Conservation (phyloP, 2,888 invertebrate species). For the Automeris io region DNA sequence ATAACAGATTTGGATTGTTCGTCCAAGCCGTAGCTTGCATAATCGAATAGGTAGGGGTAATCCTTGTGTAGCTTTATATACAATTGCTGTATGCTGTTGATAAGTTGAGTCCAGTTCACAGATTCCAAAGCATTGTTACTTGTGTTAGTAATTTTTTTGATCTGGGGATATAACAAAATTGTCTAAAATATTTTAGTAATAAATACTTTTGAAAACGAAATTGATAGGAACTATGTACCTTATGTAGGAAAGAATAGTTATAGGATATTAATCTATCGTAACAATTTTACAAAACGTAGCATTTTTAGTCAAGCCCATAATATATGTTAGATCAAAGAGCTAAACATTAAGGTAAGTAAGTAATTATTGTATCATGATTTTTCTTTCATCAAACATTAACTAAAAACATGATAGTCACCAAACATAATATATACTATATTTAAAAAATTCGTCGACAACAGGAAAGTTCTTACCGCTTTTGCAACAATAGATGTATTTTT, state of each 20-base stretch:
- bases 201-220: too few species aligned
- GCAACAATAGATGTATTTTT: conserved; percentile 41
- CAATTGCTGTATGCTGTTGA: conserved; percentile 43
- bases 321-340: too few species aligned
- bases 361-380: too few species aligned
- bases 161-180: conserved; percentile 21
- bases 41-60: conserved; percentile 58
- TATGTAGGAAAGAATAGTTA: too few species aligned
- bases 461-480: conserved; percentile 48
- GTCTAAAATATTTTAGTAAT: not conserved
- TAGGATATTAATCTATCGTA: too few species aligned
- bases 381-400: too few species aligned
- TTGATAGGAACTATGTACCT: too few species aligned
- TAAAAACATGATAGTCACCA: too few species aligned
- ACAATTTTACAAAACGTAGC: too few species aligned
- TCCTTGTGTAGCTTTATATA: conserved; percentile 45
- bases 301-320: too few species aligned
- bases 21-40: conserved; percentile 46
- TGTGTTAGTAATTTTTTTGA: conserved; percentile 30
- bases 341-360: too few species aligned
- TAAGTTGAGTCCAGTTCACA: conserved; percentile 53
- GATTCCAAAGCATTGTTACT: conserved; percentile 27
- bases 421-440: too few species aligned
- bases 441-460: not conserved
- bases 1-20: conserved; percentile 21